These are phyloP conservation scores for Colletes latitarsis DNA, from an alignment of 1,140 invertebrate genomes.

Conservation along the genomic window DNA sequence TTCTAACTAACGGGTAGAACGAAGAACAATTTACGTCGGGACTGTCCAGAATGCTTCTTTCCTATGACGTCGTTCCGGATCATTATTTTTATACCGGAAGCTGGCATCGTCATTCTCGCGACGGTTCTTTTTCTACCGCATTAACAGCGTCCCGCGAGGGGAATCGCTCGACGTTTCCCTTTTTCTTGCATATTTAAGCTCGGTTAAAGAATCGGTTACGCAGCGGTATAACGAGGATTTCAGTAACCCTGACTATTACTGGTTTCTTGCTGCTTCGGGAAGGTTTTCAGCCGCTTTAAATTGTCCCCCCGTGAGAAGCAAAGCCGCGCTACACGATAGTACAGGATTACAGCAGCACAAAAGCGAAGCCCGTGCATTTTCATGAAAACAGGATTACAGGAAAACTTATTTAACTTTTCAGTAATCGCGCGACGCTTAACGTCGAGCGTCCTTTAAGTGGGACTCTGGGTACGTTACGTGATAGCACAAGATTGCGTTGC, in stretches of 20 bases:
- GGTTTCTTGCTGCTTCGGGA: slow-evolving; percentile 13
- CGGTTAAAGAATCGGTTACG: slow-evolving; percentile 23
- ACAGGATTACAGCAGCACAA: slow-evolving; percentile 35
- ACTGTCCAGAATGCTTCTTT: not conserved
- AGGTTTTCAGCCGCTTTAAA: slow-evolving; percentile 30
- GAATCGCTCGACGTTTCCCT: slow-evolving; percentile 13
- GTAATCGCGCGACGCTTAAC: slow-evolving; percentile 2
- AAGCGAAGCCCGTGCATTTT: slow-evolving; percentile 35
- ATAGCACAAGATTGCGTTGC: not conserved
- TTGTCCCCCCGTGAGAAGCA: slow-evolving; percentile 12
- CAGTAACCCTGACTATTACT: slow-evolving; percentile 27
- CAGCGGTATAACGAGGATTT: slow-evolving; percentile 22
- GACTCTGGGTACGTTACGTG: not conserved
- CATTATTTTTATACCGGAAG: slow-evolving; percentile 9
- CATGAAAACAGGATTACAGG: slow-evolving; percentile 42
- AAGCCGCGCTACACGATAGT: not conserved
- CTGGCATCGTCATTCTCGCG: not conserved
- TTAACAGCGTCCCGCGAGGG: not conserved
- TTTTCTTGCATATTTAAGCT: slow-evolving; percentile 16
- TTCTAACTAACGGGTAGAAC: not conserved
- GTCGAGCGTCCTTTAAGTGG: not conserved
- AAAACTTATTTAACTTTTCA: slow-evolving; percentile 42
- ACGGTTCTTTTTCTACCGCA: too few species aligned
- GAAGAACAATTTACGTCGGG: not conserved
- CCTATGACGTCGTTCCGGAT: not conserved